Base-by-base conservation (phyloP, 1,140 invertebrate species). In the Drosophila equinoxialis region DNA sequence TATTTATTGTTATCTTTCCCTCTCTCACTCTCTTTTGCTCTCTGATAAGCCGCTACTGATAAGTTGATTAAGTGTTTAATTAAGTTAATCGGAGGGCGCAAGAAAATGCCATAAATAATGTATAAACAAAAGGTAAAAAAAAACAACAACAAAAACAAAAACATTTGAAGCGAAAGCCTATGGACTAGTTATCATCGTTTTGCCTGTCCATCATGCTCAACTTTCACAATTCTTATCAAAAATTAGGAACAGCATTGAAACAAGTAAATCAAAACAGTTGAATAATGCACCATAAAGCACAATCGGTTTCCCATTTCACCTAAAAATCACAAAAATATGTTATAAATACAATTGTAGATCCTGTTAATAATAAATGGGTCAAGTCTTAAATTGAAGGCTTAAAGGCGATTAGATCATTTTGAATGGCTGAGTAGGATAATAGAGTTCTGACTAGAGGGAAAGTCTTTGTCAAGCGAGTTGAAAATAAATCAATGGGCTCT, bases 11-110 rank as follows among this genome's bases (percentile, higher is more conserved):
- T 51, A 51, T 51, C 45, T 87, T 83, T 51, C 60, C n/a, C 35
- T 57, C 6, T 33, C 26, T 67, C 55, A 30, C 58, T 73, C 51
- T 70, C 63, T 58, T 61, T 54, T 74, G 60, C 68, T 58, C 61
- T 45, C 62, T 66, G 74, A 87, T 87, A 86, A 82, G 69, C 68
- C 74, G 37, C 45, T n/a, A 26, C 80, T 74, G 83, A 87, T 87
- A 89, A 83, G 70, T 75, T 73, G 71, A 83, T 83, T 73, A 78
- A 78, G 77, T 84, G 84, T 69, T 87, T 87, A 89, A 89, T 89
- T 89, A 71, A 87, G 77, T 84, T 84, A 84, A 77, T 68, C 73
- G 84, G 35, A 65, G 63, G 30, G 61, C 37, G 71, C 33, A 65
- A 65, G 65, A 71, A 66, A 71, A 62, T 64, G 58, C 48, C 77